Conservation (phyloP, 2,888 invertebrate genomes). For the Xestobium rufovillosum region DNA sequence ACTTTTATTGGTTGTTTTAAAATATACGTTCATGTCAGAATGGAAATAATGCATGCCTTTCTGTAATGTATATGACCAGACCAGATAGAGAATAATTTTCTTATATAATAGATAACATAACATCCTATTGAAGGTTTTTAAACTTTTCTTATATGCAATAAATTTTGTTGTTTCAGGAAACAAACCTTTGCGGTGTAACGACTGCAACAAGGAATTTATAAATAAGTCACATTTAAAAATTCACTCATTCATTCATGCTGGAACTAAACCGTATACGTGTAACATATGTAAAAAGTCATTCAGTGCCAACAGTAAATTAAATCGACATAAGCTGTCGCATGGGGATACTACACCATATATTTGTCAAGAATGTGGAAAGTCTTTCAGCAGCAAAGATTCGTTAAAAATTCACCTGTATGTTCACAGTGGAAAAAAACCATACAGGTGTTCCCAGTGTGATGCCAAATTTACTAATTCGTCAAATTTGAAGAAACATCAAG, state of each 20-base stretch:
- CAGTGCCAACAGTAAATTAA: slow-evolving; percentile 60
- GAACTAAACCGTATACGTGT: slow-evolving; percentile 54
- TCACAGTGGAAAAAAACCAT: slow-evolving; percentile 58
- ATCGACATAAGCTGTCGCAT: slow-evolving; percentile 62
- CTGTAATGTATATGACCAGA: too few species aligned
- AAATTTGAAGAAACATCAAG: slow-evolving; percentile 60
- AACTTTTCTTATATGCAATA: slow-evolving; percentile 5
- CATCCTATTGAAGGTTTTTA: too few species aligned
- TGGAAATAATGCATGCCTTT: too few species aligned
- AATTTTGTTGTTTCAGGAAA: slow-evolving; percentile 35
- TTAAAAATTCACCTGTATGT: slow-evolving; percentile 54
- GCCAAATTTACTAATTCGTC: slow-evolving; percentile 55
- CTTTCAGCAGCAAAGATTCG: slow-evolving; percentile 52
- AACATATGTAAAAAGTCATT: slow-evolving; percentile 60
- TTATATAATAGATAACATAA: too few species aligned
- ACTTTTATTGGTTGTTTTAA: too few species aligned
- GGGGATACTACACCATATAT: slow-evolving; percentile 45
- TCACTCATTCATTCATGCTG: slow-evolving; percentile 60
- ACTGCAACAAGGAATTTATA: slow-evolving; percentile 56
- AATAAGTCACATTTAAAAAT: slow-evolving; percentile 65
- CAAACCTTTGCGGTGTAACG: slow-evolving; percentile 46
- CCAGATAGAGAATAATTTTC: too few species aligned
- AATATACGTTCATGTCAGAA: too few species aligned
- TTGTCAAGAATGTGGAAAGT: slow-evolving; percentile 55
- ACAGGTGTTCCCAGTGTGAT: slow-evolving; percentile 52